Percentiles rank a stretch among this genome's conserved stretches.
These are phyloP conservation scores for Cheilosia pagana DNA, from an alignment of 2,888 invertebrate species.

Conservation along the genomic window DNA sequence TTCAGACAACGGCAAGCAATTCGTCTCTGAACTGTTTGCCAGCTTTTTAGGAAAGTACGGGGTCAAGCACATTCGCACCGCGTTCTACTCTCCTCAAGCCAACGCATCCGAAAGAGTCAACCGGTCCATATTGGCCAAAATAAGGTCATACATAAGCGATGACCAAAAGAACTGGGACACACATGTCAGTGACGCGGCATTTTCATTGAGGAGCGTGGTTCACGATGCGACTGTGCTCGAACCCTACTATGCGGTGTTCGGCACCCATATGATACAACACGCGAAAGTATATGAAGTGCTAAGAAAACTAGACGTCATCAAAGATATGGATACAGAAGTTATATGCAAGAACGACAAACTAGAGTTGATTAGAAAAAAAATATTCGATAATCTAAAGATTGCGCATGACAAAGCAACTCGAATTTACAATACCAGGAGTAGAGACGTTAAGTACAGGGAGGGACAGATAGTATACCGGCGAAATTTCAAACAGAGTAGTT, in stretches of 20 bases:
- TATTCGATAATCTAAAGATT: not conserved
- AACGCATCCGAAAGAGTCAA: conserved; percentile 42
- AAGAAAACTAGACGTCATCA: not conserved
- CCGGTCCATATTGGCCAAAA: not conserved
- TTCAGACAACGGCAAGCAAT: conserved; percentile 2
- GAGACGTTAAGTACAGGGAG: not conserved
- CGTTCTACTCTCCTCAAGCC: conserved; percentile 50
- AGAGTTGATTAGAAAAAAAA: not conserved
- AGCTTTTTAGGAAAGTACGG: conserved; percentile 47
- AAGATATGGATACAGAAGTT: not conserved
- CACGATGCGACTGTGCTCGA: not conserved
- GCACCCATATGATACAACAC: not conserved
- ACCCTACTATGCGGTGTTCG: not conserved
- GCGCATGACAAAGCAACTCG: not conserved
- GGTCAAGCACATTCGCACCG: conserved; percentile 46
- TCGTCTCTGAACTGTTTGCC: conserved; percentile 10
- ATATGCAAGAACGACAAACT: not conserved
- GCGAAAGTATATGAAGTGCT: not conserved
- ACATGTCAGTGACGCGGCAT: not conserved
- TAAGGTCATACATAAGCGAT: not conserved
- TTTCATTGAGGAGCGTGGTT: not conserved
- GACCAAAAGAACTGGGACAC: too few species aligned
- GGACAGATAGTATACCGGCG: not conserved
- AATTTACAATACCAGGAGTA: not conserved
- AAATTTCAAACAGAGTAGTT: not conserved